Percentiles rank a stretch among this genome's conserved stretches.
phyloP scores from a whole-genome alignment of 2,113 vertebrate genomes.

The Phalacrocorax aristotelis region DNA sequence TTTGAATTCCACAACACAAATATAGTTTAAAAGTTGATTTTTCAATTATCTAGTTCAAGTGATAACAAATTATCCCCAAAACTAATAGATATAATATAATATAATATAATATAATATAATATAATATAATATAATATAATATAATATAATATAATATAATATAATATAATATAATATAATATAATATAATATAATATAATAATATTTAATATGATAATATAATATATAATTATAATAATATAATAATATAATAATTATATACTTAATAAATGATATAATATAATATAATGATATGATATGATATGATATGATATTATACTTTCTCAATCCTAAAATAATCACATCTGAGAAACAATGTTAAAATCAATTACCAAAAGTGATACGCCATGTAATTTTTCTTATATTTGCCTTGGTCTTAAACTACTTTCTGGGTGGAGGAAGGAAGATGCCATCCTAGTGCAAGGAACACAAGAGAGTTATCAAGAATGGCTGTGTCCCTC shows the following conservation, averaged over 20 bases:
- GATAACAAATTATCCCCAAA: background rate
- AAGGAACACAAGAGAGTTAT: background rate
- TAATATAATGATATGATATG: background rate
- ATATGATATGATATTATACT: background rate
- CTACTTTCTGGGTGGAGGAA: background rate
- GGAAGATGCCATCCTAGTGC: background rate
- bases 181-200: too few relatives aligned
- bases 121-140: too few relatives aligned
- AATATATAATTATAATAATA: too few relatives aligned
- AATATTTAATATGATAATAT: too few relatives aligned
- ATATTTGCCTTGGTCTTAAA: background rate
- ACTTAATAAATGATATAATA: too few relatives aligned
- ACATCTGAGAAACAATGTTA: background rate
- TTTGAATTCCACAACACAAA: background rate
- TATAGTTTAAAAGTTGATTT: background rate
- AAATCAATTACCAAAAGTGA: background rate
- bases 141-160: too few relatives aligned
- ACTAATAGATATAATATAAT: background rate
- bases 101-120: too few relatives aligned
- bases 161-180: too few relatives aligned
- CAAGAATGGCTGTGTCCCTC: background rate
- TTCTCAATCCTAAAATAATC: background rate
- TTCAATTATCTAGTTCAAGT: background rate
- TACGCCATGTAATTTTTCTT: background rate
- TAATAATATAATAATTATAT: too few relatives aligned